A percentile compares a stretch with the other conserved stretches of the same genome.
phyloP scores from a whole-genome alignment of 2,888 invertebrate genomes.

The Penaeus monodon region DNA sequence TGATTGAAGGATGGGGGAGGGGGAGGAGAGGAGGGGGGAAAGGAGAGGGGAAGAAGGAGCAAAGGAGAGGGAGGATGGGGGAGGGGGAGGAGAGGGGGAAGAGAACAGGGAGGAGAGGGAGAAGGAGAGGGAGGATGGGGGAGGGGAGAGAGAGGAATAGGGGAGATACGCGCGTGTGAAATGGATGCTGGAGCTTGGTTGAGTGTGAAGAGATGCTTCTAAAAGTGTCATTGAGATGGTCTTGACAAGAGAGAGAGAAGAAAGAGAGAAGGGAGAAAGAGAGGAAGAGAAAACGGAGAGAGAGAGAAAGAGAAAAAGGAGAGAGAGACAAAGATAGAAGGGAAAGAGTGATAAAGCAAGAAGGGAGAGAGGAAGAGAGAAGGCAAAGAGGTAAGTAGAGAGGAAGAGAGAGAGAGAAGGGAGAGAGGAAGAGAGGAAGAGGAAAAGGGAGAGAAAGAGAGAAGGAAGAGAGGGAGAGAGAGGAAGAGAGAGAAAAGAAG shows the following conservation, averaged over 20 bases:
- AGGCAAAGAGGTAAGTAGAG: background rate
- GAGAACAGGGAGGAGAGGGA: background rate
- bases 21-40: background rate
- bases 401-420: background rate
- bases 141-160: too few relatives aligned
- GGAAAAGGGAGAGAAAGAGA: background rate
- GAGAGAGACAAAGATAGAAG: background rate
- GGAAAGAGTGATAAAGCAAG: background rate
- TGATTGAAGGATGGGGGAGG: background rate
- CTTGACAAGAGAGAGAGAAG: too few relatives aligned
- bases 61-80: background rate
- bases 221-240: too few relatives aligned
- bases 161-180: too few relatives aligned
- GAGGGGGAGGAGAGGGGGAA: background rate
- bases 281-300: background rate
- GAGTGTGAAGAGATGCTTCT: too few relatives aligned
- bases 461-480: background rate
- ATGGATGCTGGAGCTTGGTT: too few relatives aligned
- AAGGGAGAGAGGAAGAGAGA: background rate
- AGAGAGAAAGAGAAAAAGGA: background rate
- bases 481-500: background rate
- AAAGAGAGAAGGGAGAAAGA: background rate
- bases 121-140: too few relatives aligned
- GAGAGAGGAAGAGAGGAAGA: background rate
- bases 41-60: background rate